Percentiles rank a stretch among this genome's conserved stretches.
These are phyloP conservation scores for Cyanoderma ruficeps DNA, from an alignment of 2,113 vertebrate species.

Conservation along the genomic window DNA sequence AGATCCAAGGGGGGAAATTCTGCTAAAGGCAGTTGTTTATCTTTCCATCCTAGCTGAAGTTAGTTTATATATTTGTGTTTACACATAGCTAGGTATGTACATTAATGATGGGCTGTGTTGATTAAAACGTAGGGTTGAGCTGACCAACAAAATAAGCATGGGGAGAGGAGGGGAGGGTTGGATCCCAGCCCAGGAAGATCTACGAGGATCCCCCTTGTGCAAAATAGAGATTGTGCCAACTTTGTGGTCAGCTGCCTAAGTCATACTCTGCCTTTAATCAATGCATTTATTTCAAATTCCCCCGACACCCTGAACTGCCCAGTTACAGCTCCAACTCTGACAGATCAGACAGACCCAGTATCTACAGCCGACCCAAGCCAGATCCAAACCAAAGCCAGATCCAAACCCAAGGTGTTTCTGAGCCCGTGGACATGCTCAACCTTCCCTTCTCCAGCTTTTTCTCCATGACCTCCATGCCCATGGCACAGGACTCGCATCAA, in stretches of 20 bases:
- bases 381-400: background rate
- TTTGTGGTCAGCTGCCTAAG: background rate
- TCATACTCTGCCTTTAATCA: background rate
- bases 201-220: background rate
- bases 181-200: background rate
- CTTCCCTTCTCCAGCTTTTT: background rate
- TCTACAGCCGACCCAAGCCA: background rate
- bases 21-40: background rate
- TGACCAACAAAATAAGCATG: background rate
- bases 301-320: background rate
- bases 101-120: background rate
- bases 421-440: accelerated
- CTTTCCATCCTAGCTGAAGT: background rate
- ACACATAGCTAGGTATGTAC: background rate
- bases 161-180: background rate
- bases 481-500: background rate
- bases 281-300: background rate
- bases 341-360: background rate
- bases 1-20: background rate
- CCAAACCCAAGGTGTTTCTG: background rate
- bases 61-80: background rate
- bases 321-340: background rate
- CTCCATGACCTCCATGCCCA: background rate
- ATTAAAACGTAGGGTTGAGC: background rate
- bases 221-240: background rate